A percentile compares a stretch with the other conserved stretches of the same genome.
These are phyloP conservation scores for Stigmatopora argus DNA, from an alignment of 2,113 vertebrate genomes.

Conservation along the genomic window DNA sequence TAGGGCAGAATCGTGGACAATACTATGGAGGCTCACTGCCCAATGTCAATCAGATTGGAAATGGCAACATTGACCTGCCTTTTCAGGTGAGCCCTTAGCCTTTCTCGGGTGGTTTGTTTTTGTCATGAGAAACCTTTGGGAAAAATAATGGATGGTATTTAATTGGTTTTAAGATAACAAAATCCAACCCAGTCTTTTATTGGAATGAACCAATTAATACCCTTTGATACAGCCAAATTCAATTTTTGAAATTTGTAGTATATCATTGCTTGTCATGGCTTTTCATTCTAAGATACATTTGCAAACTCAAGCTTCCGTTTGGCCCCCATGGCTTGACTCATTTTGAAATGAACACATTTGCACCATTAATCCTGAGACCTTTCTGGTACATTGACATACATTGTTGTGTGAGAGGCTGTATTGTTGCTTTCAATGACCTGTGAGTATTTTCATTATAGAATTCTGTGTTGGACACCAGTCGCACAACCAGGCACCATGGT, in stretches of 20 bases:
- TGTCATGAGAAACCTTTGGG: constrained; percentile 30
- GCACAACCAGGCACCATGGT: constrained; percentile 93
- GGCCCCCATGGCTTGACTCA: constrained; percentile 64
- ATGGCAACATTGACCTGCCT: constrained; percentile 90
- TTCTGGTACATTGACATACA: constrained; percentile 9
- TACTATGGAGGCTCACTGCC: constrained; percentile 97
- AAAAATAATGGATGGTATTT: constrained; percentile 1
- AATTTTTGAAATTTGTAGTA: constrained; percentile 47
- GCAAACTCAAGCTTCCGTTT: constrained; percentile 62
- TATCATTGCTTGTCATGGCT: constrained; percentile 72
- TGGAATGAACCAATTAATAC: neutral
- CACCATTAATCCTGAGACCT: constrained; percentile 51
- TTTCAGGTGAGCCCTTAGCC: constrained; percentile 90
- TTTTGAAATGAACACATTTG: constrained; percentile 60
- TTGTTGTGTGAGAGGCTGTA: constrained; percentile 5
- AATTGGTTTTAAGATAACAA: neutral
- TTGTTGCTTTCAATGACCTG: constrained; percentile 37
- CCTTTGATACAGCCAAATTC: constrained; percentile 20
- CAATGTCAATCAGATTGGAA: constrained; percentile 99
- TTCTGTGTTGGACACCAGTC: constrained; percentile 90
- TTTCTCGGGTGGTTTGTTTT: constrained; percentile 59
- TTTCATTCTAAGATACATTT: constrained; percentile 71
- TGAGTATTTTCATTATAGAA: constrained; percentile 80
- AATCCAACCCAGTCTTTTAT: constrained; percentile 17
- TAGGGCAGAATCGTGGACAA: constrained; percentile 96